Conservation (phyloP, 92 coral and sea anemone genomes). For the Actinernus sp. region DNA sequence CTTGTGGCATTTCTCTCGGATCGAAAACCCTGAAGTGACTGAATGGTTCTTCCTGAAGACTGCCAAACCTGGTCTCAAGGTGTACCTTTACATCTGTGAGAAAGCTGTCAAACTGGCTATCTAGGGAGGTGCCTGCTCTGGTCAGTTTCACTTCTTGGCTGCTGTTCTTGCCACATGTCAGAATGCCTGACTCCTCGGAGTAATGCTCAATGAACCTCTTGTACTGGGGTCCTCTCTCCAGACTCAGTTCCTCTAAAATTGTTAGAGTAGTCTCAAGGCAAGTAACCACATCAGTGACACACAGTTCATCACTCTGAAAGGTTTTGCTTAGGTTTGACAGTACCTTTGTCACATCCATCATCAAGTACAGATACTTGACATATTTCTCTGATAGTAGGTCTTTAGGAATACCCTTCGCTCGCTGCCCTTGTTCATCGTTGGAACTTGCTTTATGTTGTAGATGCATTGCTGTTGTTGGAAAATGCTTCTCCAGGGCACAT, state of each 20-base stretch:
- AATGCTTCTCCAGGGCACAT: constrained; percentile 17
- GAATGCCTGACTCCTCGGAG: constrained; percentile 13
- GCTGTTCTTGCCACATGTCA: constrained; percentile 26
- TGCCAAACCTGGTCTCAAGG: constrained; percentile 29
- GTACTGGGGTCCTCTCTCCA: constrained; percentile 30
- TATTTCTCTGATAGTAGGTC: constrained; percentile 27
- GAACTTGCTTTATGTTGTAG: constrained; percentile 28
- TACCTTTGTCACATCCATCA: constrained; percentile 31
- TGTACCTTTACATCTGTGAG: constrained; percentile 15
- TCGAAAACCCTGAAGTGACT: constrained; percentile 31
- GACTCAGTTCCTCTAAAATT: constrained; percentile 5
- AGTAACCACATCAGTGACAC: constrained; percentile 18
- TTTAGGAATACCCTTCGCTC: constrained; percentile 36
- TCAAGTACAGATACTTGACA: constrained; percentile 27
- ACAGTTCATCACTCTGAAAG: constrained; percentile 27
- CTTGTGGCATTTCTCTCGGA: constrained; percentile 30
- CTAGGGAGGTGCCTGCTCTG: constrained; percentile 31
- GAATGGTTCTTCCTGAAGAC: constrained; percentile 25
- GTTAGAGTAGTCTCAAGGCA: constrained; percentile 20
- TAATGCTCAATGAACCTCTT: constrained; percentile 14
- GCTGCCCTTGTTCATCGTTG: constrained; percentile 20
- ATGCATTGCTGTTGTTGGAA: constrained; percentile 20
- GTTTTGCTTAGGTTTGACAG: constrained; percentile 32
- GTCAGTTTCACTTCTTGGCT: constrained; percentile 21
- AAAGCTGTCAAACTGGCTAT: constrained; percentile 11